Base-by-base conservation (phyloP, 2,113 vertebrate species). In the Anthoscopus minutus region DNA sequence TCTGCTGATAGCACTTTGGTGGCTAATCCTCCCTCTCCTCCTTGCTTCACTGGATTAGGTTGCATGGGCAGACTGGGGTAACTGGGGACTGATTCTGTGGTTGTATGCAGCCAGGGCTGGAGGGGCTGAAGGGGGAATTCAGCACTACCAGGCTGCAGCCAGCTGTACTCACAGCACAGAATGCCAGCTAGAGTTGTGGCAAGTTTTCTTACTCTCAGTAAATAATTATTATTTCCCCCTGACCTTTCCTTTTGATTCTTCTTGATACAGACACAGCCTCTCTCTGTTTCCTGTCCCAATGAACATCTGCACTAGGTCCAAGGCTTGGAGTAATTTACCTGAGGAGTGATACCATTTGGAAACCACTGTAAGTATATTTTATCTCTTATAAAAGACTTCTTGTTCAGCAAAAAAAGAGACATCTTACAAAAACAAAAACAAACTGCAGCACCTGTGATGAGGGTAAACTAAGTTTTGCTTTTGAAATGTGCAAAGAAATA, bases 281-380 rank as follows among this genome's bases (percentile, higher is more conserved):
- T 97, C 95, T 97, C 95, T 96, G 95, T 96, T 95, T 96, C 96
- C 97, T 98, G 98, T 95, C 98, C 98, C 98, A 98, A 98, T 98
- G 98, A 98, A 98, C 97, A 96, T 98, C 98, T 98, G 98, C 98
- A 98, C 97, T 98, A 98, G 96, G 96, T 96, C 98, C 97, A 97
- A 98, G 96, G 93, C 97, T 96, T 97, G 98, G 98, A 98, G 97
- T 98, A 97, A 98, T 90, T 98, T 98, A 97, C 98, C 98, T 96
- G 98, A 98, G 98, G 98, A 98, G 98, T 98, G 97, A 98, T 97
- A 96, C 96, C 94, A 72, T 96, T 97, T 96, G 97, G 96, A 98
- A 98, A 97, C 97, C 97, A 98, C 97, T 98, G 98, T 98, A 96
- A 98, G 98, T 98, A 97, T 91, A 95, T 94, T 92, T 91, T 94